A percentile compares a stretch with the other conserved stretches of the same genome.
Conservation (phyloP, 2,113 vertebrate genomes). For the Guaruba guarouba region DNA sequence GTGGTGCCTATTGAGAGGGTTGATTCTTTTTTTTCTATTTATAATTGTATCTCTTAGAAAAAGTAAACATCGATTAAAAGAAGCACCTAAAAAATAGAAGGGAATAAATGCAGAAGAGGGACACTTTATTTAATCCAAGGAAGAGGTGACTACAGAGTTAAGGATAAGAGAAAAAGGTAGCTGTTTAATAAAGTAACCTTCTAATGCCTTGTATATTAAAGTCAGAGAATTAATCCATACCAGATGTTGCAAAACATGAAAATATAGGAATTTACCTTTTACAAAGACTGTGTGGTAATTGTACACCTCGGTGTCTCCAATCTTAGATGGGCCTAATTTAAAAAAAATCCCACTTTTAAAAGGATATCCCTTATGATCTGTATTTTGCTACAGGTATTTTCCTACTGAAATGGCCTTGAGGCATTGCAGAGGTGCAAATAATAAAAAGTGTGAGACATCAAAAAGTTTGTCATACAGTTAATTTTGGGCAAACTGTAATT, state of each 20-base stretch:
- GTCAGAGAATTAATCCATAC: neutral
- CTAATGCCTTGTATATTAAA: neutral
- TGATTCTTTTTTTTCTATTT: neutral
- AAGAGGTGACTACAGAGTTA: neutral
- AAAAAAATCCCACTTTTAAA: neutral
- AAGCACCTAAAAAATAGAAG: neutral
- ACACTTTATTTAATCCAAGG: neutral
- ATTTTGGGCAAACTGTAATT: slow-evolving; percentile 30
- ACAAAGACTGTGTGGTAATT: neutral
- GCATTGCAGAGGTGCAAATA: neutral
- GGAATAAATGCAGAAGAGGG: neutral
- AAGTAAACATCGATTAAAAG: neutral
- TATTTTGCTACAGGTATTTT: neutral
- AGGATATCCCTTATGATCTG: neutral
- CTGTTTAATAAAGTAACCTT: neutral
- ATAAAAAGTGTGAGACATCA: slow-evolving; percentile 18
- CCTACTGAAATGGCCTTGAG: neutral
- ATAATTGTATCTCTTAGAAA: neutral
- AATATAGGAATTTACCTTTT: neutral
- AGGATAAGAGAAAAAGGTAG: neutral
- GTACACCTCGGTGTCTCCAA: neutral
- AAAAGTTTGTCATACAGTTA: slow-evolving; percentile 1
- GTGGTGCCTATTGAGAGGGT: neutral
- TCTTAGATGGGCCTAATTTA: neutral
- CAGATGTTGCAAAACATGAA: neutral